These are phyloP conservation scores for Lepidurus arcticus DNA, from an alignment of 1,140 invertebrate genomes.

Conservation along the genomic window DNA sequence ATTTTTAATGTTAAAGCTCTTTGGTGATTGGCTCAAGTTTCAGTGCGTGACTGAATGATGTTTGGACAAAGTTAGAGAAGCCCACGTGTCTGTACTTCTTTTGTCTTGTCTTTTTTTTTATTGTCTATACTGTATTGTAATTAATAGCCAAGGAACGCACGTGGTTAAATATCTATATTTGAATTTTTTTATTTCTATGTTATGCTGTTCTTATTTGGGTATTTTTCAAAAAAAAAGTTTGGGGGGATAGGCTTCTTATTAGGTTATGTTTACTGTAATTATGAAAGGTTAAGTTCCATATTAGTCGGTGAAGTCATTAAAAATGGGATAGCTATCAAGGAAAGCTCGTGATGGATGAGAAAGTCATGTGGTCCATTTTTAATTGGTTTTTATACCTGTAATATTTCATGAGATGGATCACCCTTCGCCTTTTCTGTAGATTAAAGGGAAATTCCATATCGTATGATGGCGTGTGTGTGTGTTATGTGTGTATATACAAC, in stretches of 20 bases:
- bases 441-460: neutral
- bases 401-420: constrained; percentile 5
- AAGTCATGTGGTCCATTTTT: constrained; percentile 15
- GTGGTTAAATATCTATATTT: neutral
- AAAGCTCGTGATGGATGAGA: neutral
- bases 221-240: neutral
- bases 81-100: neutral
- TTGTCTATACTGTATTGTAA: neutral
- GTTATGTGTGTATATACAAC: neutral
- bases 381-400: constrained; percentile 22
- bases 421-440: neutral
- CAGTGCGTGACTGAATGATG: neutral
- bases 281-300: neutral
- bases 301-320: neutral
- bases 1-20: neutral
- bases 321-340: neutral
- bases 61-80: neutral
- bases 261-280: neutral
- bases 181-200: neutral
- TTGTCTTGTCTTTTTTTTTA: neutral
- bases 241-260: neutral
- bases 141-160: neutral
- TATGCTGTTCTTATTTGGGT: neutral
- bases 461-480: neutral
- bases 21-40: neutral